A percentile compares a stretch with the other conserved stretches of the same genome.
These are phyloP conservation scores for Colletes collaris DNA, from an alignment of 2,888 invertebrate genomes.

Conservation along the genomic window DNA sequence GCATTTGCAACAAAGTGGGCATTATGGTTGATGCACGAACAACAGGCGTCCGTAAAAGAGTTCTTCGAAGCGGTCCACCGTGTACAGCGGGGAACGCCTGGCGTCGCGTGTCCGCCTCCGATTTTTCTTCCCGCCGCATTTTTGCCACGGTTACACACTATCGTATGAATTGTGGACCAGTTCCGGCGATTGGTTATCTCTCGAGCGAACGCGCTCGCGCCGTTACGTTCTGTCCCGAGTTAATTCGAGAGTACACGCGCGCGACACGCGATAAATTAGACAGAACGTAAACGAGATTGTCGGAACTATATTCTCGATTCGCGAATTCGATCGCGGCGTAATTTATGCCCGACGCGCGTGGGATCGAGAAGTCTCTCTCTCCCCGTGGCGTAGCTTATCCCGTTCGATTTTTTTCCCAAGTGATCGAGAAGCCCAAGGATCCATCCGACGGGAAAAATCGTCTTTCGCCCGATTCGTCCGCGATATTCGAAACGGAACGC, in stretches of 20 bases:
- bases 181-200: conserved; percentile 51
- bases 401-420: no score
- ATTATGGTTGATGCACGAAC: no score
- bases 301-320: conserved; percentile 55
- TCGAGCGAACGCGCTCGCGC: conserved; percentile 3
- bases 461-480: neutral
- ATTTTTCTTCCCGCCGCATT: conserved; percentile 38
- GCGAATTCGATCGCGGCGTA: conserved; percentile 47
- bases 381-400: no score
- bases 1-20: no score
- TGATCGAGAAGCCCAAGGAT: no score
- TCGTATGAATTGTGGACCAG: conserved; percentile 62
- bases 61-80: conserved; percentile 32
- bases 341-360: conserved; percentile 53
- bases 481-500: conserved; percentile 1
- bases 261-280: conserved; percentile 57
- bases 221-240: conserved; percentile 36
- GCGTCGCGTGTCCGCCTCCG: conserved; percentile 39
- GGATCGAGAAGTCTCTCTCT: conserved; percentile 33
- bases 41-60: neutral
- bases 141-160: conserved; percentile 42
- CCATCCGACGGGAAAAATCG: neutral
- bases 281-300: conserved; percentile 59
- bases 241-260: conserved; percentile 57
- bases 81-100: conserved; percentile 29